Evolutionary conservation across 2,888 invertebrate genomes (phyloP).

Genomic region (Cheilosia scutellata): DNA sequence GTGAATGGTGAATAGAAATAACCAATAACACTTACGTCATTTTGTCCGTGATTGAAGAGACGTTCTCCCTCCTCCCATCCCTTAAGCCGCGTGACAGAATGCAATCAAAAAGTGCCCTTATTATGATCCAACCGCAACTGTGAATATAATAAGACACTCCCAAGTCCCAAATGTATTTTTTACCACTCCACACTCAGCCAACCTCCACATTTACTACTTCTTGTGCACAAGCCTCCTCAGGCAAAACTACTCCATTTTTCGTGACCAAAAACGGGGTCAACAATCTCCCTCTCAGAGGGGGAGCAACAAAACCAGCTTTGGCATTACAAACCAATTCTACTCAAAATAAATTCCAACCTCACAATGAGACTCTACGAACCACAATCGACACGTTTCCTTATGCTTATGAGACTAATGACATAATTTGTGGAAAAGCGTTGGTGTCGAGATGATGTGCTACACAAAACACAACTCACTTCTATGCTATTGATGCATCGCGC

Average conservation of each 20-base stretch:
- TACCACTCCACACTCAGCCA: background rate
- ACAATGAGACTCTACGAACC: conserved; percentile 13
- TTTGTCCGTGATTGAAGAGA: background rate
- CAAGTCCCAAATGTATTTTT: background rate
- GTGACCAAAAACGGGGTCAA: conserved; percentile 33
- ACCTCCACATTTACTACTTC: too few relatives aligned
- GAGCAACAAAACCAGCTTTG: conserved; percentile 6
- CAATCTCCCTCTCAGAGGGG: background rate
- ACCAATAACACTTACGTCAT: too few relatives aligned
- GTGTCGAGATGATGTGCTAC: conserved; percentile 36
- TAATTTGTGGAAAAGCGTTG: conserved; percentile 47
- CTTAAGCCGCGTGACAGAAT: conserved; percentile 31
- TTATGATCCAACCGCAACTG: background rate
- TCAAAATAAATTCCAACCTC: conserved; percentile 21
- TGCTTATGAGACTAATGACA: conserved; percentile 50
- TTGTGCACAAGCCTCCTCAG: background rate
- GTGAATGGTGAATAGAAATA: too few relatives aligned
- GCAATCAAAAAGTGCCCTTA: conserved; percentile 13
- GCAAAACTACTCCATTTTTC: conserved; percentile 13
- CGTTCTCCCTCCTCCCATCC: too few relatives aligned
- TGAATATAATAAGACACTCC: conserved; percentile 33
- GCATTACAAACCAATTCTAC: conserved; percentile 20
- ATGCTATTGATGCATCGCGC: background rate
- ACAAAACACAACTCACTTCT: too few relatives aligned
- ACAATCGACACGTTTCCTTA: conserved; percentile 14